These are phyloP conservation scores for Yoshiicerus persimilis DNA, from an alignment of 1,140 invertebrate genomes.

Conservation along the genomic window DNA sequence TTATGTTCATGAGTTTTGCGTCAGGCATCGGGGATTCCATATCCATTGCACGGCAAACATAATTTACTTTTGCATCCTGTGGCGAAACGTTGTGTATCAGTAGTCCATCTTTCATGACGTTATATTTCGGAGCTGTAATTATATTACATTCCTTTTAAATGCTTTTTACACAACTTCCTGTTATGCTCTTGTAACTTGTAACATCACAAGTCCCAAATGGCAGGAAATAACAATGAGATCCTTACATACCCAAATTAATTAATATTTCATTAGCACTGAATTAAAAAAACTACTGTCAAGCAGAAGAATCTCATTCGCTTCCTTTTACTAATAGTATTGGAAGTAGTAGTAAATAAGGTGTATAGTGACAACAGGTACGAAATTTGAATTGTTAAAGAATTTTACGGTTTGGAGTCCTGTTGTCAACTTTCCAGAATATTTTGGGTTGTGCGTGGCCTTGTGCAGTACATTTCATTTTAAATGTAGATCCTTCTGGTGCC, in stretches of 20 bases:
- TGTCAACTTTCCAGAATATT: conserved; percentile 47
- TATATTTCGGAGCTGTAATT: conserved; percentile 36
- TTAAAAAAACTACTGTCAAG: too few relatives aligned
- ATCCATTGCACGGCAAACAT: conserved; percentile 47
- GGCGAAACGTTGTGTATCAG: conserved; percentile 40
- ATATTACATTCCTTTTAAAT: background rate
- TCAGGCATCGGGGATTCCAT: conserved; percentile 42
- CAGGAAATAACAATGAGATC: too few relatives aligned
- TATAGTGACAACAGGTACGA: too few relatives aligned
- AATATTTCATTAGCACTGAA: too few relatives aligned
- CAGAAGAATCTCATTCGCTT: too few relatives aligned
- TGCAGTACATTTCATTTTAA: conserved; percentile 39
- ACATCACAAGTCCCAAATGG: too few relatives aligned
- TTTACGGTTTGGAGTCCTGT: conserved; percentile 35
- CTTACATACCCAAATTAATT: background rate
- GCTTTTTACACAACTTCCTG: background rate
- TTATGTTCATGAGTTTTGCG: conserved; percentile 44
- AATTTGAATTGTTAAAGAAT: too few relatives aligned
- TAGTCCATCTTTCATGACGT: conserved; percentile 39
- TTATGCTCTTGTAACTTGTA: background rate
- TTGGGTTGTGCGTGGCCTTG: conserved; percentile 37
- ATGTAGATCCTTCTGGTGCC: conserved; percentile 39
- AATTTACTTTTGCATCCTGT: conserved; percentile 35
- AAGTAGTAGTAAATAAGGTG: too few relatives aligned
- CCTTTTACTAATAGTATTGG: too few relatives aligned